Evolutionary conservation across 2,888 invertebrate species (phyloP), one percentile per base, ranked within the genome.

Genomic region (Metacarcinus magister): DNA sequence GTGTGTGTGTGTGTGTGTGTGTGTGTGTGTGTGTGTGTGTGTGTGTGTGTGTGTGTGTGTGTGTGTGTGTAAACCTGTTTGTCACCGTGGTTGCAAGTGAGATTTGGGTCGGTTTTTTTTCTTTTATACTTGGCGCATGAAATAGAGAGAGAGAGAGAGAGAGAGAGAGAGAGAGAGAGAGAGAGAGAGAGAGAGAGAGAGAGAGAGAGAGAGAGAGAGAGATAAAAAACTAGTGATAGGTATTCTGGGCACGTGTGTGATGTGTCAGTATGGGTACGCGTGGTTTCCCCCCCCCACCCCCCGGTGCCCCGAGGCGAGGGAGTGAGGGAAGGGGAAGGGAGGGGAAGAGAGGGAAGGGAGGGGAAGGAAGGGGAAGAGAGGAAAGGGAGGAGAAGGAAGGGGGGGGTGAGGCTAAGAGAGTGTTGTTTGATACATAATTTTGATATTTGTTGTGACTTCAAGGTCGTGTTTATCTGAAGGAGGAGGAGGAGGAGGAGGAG

Each of bases 181-280:
- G 46, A 46, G 46, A 46, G 46, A 60, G 16, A 60, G 19, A 60
- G 19, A 67, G 67, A 67, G n/a, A n/a, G 19, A 10, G 44, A 46
- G 54, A 67, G 23, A 67, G n/a, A 67, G n/a, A 67, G 67, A 67
- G n/a, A n/a, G 19, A 10, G 44, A 46, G 54, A 54, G 54, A 54
- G 54, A 67, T 4, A 67, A 16, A 67, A 16, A 67, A 23, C 19
- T 2, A n/a, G 19, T 8, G 44, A 46, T 0, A 0, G 39, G n/a
- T 44, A 39, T 91, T 46, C n/a, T 44, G 43, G 46, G 44, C 46
- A 91, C 91, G 43, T 91, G 46, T 91, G 91, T 46, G 46, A 46
- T 91, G 44, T 32, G n/a, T 43, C 46, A 91, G 44, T 3, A 10
- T n/a, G 46, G 91, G 46, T 67, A 67, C 67, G 67, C 67, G 16